These are phyloP conservation scores for Xestobium rufovillosum DNA, from an alignment of 2,888 invertebrate genomes.

Conservation along the genomic window DNA sequence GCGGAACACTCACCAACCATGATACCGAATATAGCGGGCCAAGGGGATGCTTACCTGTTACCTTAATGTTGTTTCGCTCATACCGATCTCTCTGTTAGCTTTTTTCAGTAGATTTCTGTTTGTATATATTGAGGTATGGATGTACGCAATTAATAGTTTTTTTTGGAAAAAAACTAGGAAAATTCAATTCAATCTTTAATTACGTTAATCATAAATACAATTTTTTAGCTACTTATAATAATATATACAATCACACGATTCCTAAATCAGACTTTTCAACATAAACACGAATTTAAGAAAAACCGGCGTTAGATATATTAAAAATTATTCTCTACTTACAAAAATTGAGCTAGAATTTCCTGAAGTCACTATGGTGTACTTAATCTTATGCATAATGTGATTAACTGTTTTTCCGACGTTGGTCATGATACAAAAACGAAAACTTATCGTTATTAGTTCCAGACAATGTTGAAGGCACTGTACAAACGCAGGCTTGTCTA, in stretches of 20 bases:
- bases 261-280: constrained; percentile 32
- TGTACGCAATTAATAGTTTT: too few relatives aligned
- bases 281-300: neutral
- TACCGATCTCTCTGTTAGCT: too few relatives aligned
- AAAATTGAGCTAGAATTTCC: constrained; percentile 36
- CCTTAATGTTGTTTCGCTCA: too few relatives aligned
- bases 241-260: constrained; percentile 29
- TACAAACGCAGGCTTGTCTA: constrained; percentile 31
- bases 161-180: too few relatives aligned
- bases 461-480: constrained; percentile 37
- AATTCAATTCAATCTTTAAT: too few relatives aligned
- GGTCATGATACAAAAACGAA: constrained; percentile 38
- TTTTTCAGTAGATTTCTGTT: too few relatives aligned
- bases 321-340: constrained; percentile 21
- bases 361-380: constrained; percentile 25
- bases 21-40: neutral
- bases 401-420: constrained; percentile 25
- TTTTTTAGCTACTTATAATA: constrained; percentile 25
- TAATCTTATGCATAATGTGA: constrained; percentile 23
- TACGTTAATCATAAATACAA: constrained; percentile 29
- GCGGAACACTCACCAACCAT: constrained; percentile 12
- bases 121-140: too few relatives aligned
- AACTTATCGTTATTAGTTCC: constrained; percentile 30
- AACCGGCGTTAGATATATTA: too few relatives aligned
- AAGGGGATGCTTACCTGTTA: neutral